These are phyloP conservation scores for Parascotia fuliginaria DNA, from an alignment of 2,888 invertebrate genomes.

Conservation along the genomic window DNA sequence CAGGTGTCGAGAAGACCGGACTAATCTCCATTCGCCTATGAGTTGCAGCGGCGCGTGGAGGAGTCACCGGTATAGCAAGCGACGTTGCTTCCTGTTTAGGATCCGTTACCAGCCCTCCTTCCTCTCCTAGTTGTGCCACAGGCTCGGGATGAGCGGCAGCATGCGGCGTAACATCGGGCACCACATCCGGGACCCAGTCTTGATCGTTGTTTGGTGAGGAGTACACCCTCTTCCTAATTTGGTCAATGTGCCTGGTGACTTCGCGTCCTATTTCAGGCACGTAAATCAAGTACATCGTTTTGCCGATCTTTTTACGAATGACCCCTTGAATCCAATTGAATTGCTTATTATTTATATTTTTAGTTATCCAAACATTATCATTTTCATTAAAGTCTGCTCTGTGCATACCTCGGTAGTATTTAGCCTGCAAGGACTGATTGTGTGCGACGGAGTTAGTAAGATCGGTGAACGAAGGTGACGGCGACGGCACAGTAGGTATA, in stretches of 20 bases:
- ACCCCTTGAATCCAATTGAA: conserved; percentile 2
- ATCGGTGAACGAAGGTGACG: conserved; percentile 10
- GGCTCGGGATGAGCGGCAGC: too few species aligned
- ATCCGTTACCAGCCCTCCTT: too few species aligned
- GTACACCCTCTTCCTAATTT: background rate
- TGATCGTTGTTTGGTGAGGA: background rate
- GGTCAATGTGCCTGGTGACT: conserved; percentile 13
- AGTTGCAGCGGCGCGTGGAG: too few species aligned
- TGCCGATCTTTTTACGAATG: conserved; percentile 2
- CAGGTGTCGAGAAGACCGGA: too few species aligned
- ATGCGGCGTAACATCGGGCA: conserved; percentile 2
- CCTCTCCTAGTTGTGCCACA: too few species aligned
- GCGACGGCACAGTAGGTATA: conserved; percentile 1
- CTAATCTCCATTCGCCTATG: too few species aligned
- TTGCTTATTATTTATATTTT: conserved; percentile 4
- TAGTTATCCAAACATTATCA: conserved; percentile 4
- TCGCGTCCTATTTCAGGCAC: conserved; percentile 9
- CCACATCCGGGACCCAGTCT: conserved; percentile 4
- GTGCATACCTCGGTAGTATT: conserved; percentile 1
- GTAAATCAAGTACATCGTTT: conserved; percentile 3
- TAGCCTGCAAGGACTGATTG: conserved; percentile 13
- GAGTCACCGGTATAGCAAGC: too few species aligned
- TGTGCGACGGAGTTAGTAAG: conserved; percentile 6
- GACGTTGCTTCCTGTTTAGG: too few species aligned
- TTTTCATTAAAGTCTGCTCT: conserved; percentile 7